Percentiles rank a stretch among this genome's conserved stretches.
Evolutionary conservation across 2,797 vertebrate species (phyloP).

Genomic region (Xenentodon cancila): DNA sequence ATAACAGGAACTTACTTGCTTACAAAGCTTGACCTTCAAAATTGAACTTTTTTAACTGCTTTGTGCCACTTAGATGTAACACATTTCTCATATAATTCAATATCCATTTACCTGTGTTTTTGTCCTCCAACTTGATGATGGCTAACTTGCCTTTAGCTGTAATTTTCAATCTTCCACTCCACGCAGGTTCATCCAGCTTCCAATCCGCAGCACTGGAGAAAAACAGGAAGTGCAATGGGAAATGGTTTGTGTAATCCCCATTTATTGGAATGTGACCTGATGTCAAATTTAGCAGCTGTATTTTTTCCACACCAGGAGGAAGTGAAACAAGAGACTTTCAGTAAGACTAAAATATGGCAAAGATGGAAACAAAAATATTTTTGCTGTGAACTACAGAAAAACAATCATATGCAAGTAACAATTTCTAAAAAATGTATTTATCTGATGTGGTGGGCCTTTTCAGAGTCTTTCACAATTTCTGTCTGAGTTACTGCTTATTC

Average conservation of each 20-base stretch:
- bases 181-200: constrained; percentile 95
- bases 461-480: no score
- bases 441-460: no score
- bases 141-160: constrained; percentile 89
- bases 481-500: no score
- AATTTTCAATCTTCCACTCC: constrained; percentile 94
- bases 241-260: constrained; percentile 8
- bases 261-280: not conserved
- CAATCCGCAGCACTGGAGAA: constrained; percentile 91
- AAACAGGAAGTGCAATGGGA: constrained; percentile 8
- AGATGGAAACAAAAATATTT: not conserved
- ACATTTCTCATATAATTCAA: not conserved
- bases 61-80: no score
- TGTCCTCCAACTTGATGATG: constrained; percentile 94
- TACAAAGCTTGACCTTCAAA: no score
- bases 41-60: no score
- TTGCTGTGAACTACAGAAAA: not conserved
- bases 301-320: constrained; percentile 33
- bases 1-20: no score
- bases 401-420: no score
- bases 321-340: constrained; percentile 43
- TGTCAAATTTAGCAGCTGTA: constrained; percentile 4
- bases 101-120: constrained; percentile 83
- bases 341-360: constrained; percentile 1
- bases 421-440: no score